Evolutionary conservation across 2,113 vertebrate genomes (phyloP).

Genomic region (Cyanistes caeruleus): DNA sequence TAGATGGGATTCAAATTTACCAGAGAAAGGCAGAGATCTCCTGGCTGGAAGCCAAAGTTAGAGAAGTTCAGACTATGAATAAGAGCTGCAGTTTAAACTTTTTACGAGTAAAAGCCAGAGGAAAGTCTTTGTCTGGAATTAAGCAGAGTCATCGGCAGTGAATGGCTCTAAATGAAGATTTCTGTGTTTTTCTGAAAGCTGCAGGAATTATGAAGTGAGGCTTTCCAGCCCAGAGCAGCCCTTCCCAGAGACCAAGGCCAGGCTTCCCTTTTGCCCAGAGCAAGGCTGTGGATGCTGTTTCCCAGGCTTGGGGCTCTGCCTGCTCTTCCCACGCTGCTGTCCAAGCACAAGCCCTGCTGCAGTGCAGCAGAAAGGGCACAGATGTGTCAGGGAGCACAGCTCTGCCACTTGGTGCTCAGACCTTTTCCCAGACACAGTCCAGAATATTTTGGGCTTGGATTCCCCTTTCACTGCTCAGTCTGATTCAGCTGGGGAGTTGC

Average conservation of each 20-base stretch:
- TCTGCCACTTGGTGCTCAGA: background rate
- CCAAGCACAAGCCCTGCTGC: background rate
- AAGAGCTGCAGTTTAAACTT: conserved; percentile 28
- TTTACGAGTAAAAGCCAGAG: background rate
- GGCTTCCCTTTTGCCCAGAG: background rate
- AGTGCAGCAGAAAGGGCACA: background rate
- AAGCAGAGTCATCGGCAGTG: background rate
- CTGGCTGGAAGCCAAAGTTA: conserved; percentile 18
- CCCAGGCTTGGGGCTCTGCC: background rate
- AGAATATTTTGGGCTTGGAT: background rate
- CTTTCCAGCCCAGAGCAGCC: background rate
- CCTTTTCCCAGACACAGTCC: background rate
- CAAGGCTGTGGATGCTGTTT: background rate
- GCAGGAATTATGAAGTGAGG: background rate
- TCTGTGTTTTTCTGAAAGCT: conserved; percentile 6
- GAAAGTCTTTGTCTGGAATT: background rate
- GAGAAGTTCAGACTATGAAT: background rate
- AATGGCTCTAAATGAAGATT: background rate
- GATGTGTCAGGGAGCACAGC: background rate
- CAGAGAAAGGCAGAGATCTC: background rate
- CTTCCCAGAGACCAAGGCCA: background rate
- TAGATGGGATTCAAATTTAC: conserved; percentile 15
- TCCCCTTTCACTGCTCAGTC: background rate
- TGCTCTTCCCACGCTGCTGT: background rate
- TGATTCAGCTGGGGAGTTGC: background rate